Evolutionary conservation across 1,140 invertebrate genomes (phyloP).

Genomic region (Zaprionus africanus): DNA sequence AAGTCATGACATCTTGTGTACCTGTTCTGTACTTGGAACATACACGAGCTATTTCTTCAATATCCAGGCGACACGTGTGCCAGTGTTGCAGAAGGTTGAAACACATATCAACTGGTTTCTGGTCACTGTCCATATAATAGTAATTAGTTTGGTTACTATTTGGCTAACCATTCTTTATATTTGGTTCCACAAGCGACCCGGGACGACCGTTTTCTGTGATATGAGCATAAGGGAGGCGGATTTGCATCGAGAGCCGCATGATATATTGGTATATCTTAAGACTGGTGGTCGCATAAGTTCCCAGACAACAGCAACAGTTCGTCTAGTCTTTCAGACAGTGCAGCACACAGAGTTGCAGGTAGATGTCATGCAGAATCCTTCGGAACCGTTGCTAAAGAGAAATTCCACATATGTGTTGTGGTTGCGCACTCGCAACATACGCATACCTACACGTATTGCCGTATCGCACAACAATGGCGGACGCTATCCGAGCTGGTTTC

Average conservation of each 20-base stretch:
- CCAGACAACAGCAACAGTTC: slow-evolving; percentile 46
- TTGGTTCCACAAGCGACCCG: slow-evolving; percentile 10
- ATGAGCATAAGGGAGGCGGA: slow-evolving; percentile 4
- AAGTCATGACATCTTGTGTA: slow-evolving; percentile 16
- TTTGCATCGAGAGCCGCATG: slow-evolving; percentile 35
- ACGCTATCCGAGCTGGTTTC: slow-evolving; percentile 56
- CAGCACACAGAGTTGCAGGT: slow-evolving; percentile 10
- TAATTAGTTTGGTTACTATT: background rate
- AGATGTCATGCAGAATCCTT: slow-evolving; percentile 48
- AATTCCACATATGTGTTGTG: slow-evolving; percentile 48
- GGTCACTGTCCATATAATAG: background rate
- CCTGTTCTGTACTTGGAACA: slow-evolving; percentile 43
- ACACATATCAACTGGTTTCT: background rate
- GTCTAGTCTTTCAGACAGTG: slow-evolving; percentile 14
- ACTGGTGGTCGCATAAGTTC: slow-evolving; percentile 49
- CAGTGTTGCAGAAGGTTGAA: background rate
- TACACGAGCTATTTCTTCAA: slow-evolving; percentile 51
- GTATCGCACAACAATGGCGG: slow-evolving; percentile 52
- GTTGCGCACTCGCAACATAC: slow-evolving; percentile 51
- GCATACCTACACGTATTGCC: slow-evolving; percentile 44
- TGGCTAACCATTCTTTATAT: slow-evolving; percentile 8
- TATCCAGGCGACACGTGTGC: slow-evolving; percentile 19
- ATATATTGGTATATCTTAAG: slow-evolving; percentile 38
- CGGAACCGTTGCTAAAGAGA: slow-evolving; percentile 5
- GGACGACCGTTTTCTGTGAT: slow-evolving; percentile 30